Evolutionary conservation across 2,888 invertebrate genomes (phyloP).

Genomic region (Nomada goodeniana): DNA sequence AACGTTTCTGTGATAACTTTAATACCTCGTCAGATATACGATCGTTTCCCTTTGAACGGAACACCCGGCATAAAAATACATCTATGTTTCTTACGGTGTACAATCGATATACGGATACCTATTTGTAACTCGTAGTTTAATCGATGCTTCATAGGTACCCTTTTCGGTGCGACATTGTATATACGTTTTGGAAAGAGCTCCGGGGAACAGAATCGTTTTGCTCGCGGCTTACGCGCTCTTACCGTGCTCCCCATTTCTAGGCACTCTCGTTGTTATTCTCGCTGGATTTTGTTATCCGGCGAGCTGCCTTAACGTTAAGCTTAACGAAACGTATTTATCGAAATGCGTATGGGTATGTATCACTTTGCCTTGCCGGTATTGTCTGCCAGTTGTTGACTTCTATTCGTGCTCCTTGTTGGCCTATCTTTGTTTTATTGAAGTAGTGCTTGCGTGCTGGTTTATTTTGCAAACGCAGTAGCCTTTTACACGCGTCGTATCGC

Average conservation of each 20-base stretch:
- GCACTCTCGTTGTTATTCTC: constrained; percentile 58
- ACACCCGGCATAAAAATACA: too few species aligned
- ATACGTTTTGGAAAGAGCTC: not conserved
- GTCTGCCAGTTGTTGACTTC: not conserved
- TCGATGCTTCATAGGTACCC: too few species aligned
- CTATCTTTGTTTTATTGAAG: not conserved
- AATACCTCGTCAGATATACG: too few species aligned
- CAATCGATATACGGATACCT: too few species aligned
- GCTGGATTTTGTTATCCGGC: constrained; percentile 45
- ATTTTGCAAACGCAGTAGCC: not conserved
- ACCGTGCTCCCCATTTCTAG: constrained; percentile 46
- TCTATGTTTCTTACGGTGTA: too few species aligned
- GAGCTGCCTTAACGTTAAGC: constrained; percentile 43
- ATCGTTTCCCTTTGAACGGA: too few species aligned
- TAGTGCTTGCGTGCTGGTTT: constrained; percentile 17
- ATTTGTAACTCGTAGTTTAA: too few species aligned
- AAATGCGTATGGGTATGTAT: constrained; percentile 60
- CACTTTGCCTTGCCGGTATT: constrained; percentile 20
- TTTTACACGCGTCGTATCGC: constrained; percentile 4
- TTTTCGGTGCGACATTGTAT: not conserved
- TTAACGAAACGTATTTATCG: constrained; percentile 53
- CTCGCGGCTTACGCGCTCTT: constrained; percentile 7
- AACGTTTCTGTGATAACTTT: too few species aligned
- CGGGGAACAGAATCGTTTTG: not conserved
- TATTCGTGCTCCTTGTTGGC: not conserved